phyloP scores from a whole-genome alignment of 2,113 vertebrate genomes.

The Donacobius atricapilla region DNA sequence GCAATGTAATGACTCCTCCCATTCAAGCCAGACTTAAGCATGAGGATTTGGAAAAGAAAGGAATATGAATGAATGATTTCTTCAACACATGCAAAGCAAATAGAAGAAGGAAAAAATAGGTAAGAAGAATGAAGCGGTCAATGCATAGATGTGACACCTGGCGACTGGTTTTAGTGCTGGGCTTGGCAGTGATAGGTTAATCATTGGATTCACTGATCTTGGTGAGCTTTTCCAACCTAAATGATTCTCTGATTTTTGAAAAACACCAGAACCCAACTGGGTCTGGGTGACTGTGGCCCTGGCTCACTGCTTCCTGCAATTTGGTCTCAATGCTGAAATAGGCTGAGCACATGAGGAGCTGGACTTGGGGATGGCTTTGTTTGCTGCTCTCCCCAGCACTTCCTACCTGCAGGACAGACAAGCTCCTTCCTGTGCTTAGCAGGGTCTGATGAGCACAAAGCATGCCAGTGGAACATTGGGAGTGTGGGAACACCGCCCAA shows the following conservation, averaged over 20 bases:
- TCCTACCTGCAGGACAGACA: background rate
- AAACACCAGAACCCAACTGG: background rate
- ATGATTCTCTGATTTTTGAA: background rate
- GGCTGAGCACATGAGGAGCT: background rate
- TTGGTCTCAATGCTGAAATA: background rate
- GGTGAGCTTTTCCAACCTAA: background rate
- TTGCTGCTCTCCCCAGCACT: background rate
- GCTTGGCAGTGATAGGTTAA: background rate
- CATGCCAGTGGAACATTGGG: rapidly evolving
- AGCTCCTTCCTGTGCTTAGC: background rate
- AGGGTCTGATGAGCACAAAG: background rate
- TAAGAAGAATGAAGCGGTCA: background rate
- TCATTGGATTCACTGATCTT: background rate
- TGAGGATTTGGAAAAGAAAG: background rate
- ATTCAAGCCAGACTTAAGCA: background rate
- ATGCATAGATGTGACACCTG: background rate
- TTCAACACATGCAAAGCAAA: background rate
- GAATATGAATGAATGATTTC: background rate
- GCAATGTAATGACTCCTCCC: background rate
- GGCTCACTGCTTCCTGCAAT: background rate
- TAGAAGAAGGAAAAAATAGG: background rate
- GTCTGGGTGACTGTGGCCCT: background rate
- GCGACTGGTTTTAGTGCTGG: background rate
- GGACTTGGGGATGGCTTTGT: background rate
- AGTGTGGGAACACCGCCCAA: background rate